Base-by-base conservation (phyloP, 2,113 vertebrate species). In the Protobothrops mucrosquamatus region DNA sequence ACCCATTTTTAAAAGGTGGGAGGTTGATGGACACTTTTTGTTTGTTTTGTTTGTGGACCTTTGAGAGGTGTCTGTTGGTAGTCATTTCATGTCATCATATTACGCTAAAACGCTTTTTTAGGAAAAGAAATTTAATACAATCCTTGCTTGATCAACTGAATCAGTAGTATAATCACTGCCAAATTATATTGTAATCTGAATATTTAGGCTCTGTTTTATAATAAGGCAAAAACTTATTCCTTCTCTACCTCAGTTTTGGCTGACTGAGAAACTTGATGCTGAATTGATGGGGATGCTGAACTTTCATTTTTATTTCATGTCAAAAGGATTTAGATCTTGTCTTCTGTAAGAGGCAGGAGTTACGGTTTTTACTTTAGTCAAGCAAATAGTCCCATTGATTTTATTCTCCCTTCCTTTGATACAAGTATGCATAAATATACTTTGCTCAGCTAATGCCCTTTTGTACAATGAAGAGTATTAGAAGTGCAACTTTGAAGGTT, bases 301-400 rank as follows among this genome's bases (percentile, higher is more conserved):
- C 69, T 92, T 43, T 92, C 46, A 61, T 64, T 87, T 91, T 92
- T n/a, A 92, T 52, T 22, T 14, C 23, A n/a, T 88, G 56, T 54
- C 85, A 69, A 39, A 88, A 92, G 59, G n/a, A 54, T 59, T 89
- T 81, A 85, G 61, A 55, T 81, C 29, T 39, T 46, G 91, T 15
- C 22, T 91, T 29, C 91, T 59, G 34, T 34, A 48, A 43, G 39
- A 86, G 24, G 43, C 39, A 56, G 74, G 10, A 59, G 24, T 87
- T 51, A 59, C 2, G 4, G 43, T 24, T 91, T 85, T 46, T 18
- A 26, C 89, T 91, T 91, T 52, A 52, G 64, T 81, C 54, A 69
- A 91, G 59, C 51, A 87, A 95, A 90, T 43, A 93, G 88, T 94
- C 22, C 4, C 48, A 92, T 92, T 95, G 55, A 74, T 97, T 94